A percentile compares a stretch with the other conserved stretches of the same genome.
These are phyloP conservation scores for Lasioglossum zephyrum DNA, from an alignment of 2,888 invertebrate genomes.

Conservation along the genomic window DNA sequence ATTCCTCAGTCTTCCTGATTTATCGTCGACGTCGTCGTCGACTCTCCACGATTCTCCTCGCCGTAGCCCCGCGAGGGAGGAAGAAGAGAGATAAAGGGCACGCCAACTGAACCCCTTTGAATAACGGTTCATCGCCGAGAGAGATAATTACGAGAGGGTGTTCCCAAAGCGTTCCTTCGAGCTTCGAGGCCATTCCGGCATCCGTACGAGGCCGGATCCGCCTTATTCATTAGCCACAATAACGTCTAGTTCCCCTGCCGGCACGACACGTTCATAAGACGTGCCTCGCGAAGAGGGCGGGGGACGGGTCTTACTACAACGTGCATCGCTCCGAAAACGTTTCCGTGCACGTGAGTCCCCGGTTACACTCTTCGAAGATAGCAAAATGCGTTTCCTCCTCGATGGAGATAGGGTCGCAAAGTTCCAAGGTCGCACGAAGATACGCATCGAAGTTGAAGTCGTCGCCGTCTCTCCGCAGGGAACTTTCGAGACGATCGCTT, in stretches of 20 bases:
- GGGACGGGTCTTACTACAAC: background rate
- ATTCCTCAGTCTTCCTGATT: conserved; percentile 21
- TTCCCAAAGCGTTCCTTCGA: conserved; percentile 4
- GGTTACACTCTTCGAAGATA: background rate
- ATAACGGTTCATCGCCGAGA: conserved; percentile 15
- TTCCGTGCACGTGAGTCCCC: background rate
- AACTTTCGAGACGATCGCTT: conserved; percentile 50
- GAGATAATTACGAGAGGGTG: conserved; percentile 26
- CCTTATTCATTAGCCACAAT: conserved; percentile 13
- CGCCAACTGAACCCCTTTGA: background rate
- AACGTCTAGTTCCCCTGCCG: background rate
- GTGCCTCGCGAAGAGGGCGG: background rate
- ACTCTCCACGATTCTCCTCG: background rate
- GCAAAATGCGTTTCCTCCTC: background rate
- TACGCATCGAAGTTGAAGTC: conserved; percentile 34
- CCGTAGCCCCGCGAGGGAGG: background rate
- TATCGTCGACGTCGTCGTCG: background rate
- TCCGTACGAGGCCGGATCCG: conserved; percentile 8
- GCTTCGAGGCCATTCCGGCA: conserved; percentile 10
- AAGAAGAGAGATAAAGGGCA: conserved; percentile 11
- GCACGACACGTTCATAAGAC: conserved; percentile 1
- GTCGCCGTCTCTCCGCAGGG: background rate
- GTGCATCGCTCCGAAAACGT: background rate
- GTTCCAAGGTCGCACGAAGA: conserved; percentile 52
- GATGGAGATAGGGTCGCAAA: background rate